These are phyloP conservation scores for Phenganax marumi DNA, from an alignment of 92 coral and sea anemone species.

Conservation along the genomic window DNA sequence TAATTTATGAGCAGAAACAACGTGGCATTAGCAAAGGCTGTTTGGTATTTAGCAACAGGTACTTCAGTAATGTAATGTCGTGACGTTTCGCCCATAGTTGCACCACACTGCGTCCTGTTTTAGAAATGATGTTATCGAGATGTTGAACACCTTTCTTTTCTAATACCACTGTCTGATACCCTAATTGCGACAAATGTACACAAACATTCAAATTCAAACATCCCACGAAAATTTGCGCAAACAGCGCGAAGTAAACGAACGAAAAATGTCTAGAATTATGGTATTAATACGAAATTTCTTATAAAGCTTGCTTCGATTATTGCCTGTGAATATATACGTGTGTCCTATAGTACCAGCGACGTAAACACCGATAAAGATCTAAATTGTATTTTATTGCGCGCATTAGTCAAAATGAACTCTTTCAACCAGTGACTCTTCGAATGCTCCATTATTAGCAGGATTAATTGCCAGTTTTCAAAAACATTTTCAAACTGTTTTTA, in stretches of 20 bases:
- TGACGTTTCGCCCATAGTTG: background rate
- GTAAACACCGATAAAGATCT: conserved; percentile 41
- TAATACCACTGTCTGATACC: too few relatives aligned
- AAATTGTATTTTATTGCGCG: conserved; percentile 38
- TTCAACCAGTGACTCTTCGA: background rate
- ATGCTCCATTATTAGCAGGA: background rate
- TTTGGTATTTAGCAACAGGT: conserved; percentile 16
- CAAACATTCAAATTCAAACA: background rate
- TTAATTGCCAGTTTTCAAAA: background rate
- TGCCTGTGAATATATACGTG: too few relatives aligned
- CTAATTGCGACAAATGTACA: conserved; percentile 18
- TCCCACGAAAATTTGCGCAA: background rate
- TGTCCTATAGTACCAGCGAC: background rate
- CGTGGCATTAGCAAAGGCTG: conserved; percentile 1
- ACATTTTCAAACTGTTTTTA: background rate
- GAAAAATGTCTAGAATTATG: background rate
- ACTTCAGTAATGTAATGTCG: background rate
- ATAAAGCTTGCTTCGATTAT: too few relatives aligned
- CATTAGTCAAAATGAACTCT: conserved; percentile 22
- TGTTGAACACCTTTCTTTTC: conserved; percentile 31
- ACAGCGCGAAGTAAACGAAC: background rate
- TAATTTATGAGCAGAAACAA: conserved; percentile 8
- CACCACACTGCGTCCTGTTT: conserved; percentile 19
- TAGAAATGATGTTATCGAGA: conserved; percentile 37
- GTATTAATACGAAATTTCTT: background rate